Base-by-base conservation (phyloP, 92 coral and sea anemone species). In the Pocillopora grandis region DNA sequence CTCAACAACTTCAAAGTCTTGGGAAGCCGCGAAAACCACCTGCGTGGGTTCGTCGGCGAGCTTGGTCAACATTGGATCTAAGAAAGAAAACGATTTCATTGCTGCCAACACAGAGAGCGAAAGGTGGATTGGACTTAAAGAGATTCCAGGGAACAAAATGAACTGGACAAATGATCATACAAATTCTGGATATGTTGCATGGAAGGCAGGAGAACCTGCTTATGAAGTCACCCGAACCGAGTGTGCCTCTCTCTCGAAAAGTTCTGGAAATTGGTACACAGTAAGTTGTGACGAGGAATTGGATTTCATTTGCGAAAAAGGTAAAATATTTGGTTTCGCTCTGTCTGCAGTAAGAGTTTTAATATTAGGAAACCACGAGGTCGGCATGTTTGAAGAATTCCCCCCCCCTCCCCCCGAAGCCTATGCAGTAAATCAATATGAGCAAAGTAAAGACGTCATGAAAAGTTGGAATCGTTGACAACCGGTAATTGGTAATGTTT, bases 251-350 rank as follows among this genome's bases (percentile, higher is more conserved):
- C 42, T 49, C 27, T 1, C 83, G 27, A 1, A 15, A 20, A 70
- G 56, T 36, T 79, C 83, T 52, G 64, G 83, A 17, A 23, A 20
- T 1, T 79, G 83, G 83, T 2, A 59, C 11, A 19, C 73, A 79
- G 68, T 65, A 9, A 59, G 10, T 2, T 79, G 83, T 20, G 52
- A 12, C 14, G 23, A 52, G 6, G 59, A 35, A 16, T 21, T 79
- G 9, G 17, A 52, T 70, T 79, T 65, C 66, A 49, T 79, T 66
- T 79, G 83, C 71, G 83, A 79, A 48, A 79, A 79, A 79, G 83
- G 83, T 79, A 8, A 55, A 52, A 23, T 3, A 5, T 15, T 20
- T 20, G 23, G 2, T 19, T 27, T 37, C 9, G 9, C 23, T 11
- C n/a, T 21, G 68, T 64, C 68, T 31, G 15, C 36, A 68, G 31